phyloP scores from a whole-genome alignment of 2,113 vertebrate genomes.

The Platichthys flesus region DNA sequence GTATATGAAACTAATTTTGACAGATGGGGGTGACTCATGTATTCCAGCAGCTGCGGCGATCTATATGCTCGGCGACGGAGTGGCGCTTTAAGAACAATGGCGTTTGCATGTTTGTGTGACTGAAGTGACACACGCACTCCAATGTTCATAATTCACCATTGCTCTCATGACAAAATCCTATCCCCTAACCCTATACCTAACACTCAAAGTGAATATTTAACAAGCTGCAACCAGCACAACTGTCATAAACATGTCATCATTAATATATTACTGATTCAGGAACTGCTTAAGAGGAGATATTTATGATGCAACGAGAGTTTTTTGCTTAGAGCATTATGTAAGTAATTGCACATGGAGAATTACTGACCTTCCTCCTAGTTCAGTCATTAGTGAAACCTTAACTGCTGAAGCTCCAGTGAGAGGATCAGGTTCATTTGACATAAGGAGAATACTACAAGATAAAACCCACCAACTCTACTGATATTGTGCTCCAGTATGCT shows the following conservation, averaged over 20 bases:
- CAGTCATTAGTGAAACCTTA: slow-evolving; percentile 44
- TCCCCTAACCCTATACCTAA: background rate
- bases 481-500: slow-evolving; percentile 57
- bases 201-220: slow-evolving; percentile 39
- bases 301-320: background rate
- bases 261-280: slow-evolving; percentile 37
- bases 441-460: slow-evolving; percentile 68
- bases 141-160: slow-evolving; percentile 3
- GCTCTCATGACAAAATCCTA: no score
- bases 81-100: slow-evolving; percentile 3
- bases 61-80: slow-evolving; percentile 23
- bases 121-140: background rate
- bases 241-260: slow-evolving; percentile 1
- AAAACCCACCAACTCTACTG: slow-evolving; percentile 66
- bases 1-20: slow-evolving; percentile 12
- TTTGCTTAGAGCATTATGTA: background rate
- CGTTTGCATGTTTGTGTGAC: slow-evolving; percentile 11
- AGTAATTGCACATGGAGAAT: background rate
- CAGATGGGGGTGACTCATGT: slow-evolving; percentile 31
- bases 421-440: slow-evolving; percentile 65
- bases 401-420: slow-evolving; percentile 51
- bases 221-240: slow-evolving; percentile 7
- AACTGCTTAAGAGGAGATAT: background rate
- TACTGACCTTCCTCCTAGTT: background rate
- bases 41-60: slow-evolving; percentile 40